These are phyloP conservation scores for Cyclophora albipunctata DNA, from an alignment of 2,888 invertebrate genomes.

Conservation along the genomic window DNA sequence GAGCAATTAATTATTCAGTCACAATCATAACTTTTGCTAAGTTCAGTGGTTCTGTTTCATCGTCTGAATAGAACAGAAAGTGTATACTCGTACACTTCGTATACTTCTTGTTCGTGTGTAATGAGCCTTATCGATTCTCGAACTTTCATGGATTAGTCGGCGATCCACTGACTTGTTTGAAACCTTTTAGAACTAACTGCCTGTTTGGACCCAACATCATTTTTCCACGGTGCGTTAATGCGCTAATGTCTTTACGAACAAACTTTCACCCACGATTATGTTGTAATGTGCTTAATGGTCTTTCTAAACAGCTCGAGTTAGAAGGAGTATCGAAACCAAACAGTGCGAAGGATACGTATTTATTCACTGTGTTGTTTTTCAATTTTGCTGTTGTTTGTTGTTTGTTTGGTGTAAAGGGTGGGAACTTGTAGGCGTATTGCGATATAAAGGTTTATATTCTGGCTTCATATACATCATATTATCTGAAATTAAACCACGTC, in stretches of 20 bases:
- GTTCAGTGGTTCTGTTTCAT: not conserved
- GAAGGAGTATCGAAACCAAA: conserved; percentile 4
- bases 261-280: conserved; percentile 14
- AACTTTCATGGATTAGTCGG: conserved; percentile 29
- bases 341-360: no score
- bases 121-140: conserved; percentile 27
- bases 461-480: no score
- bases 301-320: conserved; percentile 14
- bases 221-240: conserved; percentile 25
- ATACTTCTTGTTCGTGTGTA: conserved; percentile 11
- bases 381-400: no score
- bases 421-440: no score
- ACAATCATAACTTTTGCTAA: no score
- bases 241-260: conserved; percentile 20
- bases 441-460: no score
- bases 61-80: not conserved
- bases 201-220: conserved; percentile 14
- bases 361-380: no score
- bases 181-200: conserved; percentile 7
- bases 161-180: conserved; percentile 14
- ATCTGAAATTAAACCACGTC: no score
- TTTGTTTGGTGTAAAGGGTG: no score
- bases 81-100: conserved; percentile 1
- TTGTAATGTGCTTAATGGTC: conserved; percentile 16
- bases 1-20: no score